phyloP scores from a whole-genome alignment of 2,113 vertebrate genomes.

The Aix galericulata region DNA sequence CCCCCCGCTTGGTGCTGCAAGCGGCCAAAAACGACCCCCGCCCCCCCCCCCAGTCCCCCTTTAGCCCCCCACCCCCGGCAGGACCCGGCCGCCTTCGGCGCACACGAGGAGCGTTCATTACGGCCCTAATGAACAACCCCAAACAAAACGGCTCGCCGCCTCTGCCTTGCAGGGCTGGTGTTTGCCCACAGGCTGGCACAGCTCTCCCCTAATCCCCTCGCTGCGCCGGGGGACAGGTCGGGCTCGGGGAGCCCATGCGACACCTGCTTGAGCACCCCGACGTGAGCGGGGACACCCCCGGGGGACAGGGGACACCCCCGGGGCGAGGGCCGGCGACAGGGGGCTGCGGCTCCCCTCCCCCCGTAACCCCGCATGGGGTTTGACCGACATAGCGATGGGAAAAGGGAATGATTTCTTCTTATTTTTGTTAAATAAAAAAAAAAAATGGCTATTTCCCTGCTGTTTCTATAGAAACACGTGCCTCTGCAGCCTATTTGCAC shows the following conservation, averaged over 20 bases:
- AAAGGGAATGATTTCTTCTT: background rate
- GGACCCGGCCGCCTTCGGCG: too few species aligned
- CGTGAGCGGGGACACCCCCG: too few species aligned
- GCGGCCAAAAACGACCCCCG: too few species aligned
- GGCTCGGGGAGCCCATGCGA: too few species aligned
- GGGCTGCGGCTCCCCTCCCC: background rate
- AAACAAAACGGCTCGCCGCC: conserved; percentile 49
- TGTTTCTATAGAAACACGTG: conserved; percentile 10
- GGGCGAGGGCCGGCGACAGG: background rate
- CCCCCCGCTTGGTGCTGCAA: too few species aligned
- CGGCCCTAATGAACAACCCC: background rate
- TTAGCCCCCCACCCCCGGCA: too few species aligned
- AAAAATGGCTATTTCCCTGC: background rate
- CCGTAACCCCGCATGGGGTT: accelerated
- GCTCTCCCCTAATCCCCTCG: too few species aligned
- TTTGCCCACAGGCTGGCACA: background rate
- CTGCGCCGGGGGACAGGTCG: too few species aligned
- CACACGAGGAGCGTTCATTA: too few species aligned
- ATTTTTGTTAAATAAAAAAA: background rate
- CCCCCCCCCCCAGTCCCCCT: too few species aligned
- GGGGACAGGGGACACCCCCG: too few species aligned
- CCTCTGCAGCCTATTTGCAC: background rate
- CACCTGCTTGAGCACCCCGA: too few species aligned
- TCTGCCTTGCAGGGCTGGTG: conserved; percentile 18
- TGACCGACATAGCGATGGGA: background rate